Conservation (phyloP, 2,797 vertebrate species). For the Champsocephalus esox region DNA sequence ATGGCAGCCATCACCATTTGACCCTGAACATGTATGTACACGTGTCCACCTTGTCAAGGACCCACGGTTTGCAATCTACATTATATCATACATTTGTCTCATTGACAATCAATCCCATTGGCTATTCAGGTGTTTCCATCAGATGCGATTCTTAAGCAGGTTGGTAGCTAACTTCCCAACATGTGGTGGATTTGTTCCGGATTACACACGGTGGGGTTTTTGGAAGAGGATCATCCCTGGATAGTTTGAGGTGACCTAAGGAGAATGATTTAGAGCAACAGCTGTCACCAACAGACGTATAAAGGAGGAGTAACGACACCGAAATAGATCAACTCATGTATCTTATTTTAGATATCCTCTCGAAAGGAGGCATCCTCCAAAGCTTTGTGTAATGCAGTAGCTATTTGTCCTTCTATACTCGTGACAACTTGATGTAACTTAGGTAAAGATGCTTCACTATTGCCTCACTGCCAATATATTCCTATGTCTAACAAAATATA, state of each 20-base stretch:
- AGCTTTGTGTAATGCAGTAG: slow-evolving; percentile 14
- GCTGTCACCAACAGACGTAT: slow-evolving; percentile 54
- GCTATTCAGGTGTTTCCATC: background rate
- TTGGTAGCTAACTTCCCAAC: background rate
- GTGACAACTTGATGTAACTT: background rate
- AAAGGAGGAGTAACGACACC: slow-evolving; percentile 46
- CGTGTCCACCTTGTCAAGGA: background rate
- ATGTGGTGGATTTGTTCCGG: slow-evolving; percentile 26
- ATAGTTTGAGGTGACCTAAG: slow-evolving; percentile 41
- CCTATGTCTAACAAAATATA: background rate
- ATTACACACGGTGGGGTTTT: slow-evolving; percentile 24
- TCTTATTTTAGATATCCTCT: slow-evolving; percentile 61
- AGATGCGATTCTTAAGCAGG: background rate
- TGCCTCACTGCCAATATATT: background rate
- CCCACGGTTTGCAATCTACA: no score
- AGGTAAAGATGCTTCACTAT: background rate
- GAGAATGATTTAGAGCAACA: slow-evolving; percentile 62
- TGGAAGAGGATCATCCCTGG: slow-evolving; percentile 32
- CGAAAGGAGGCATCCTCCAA: slow-evolving; percentile 53
- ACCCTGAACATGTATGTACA: slow-evolving; percentile 6
- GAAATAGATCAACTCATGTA: slow-evolving; percentile 53
- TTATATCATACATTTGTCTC: background rate
- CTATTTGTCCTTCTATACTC: slow-evolving; percentile 9
- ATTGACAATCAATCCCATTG: background rate
- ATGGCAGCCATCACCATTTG: background rate